These are phyloP conservation scores for Eonycteris spelaea DNA, from an alignment of 2,113 vertebrate species.

Conservation along the genomic window DNA sequence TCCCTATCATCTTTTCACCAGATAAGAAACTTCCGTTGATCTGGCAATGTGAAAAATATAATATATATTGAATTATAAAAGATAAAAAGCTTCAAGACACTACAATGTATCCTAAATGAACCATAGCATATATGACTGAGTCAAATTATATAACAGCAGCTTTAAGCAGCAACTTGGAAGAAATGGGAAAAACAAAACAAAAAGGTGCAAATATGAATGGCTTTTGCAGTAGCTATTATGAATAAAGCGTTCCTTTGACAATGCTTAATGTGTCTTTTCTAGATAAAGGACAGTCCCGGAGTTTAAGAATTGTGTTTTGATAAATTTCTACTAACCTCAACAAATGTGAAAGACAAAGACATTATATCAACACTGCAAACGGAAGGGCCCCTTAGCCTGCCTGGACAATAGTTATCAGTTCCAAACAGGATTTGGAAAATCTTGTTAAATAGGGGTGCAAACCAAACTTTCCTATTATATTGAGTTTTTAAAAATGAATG, in stretches of 20 bases:
- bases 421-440: neutral
- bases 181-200: neutral
- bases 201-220: neutral
- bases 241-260: neutral
- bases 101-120: neutral
- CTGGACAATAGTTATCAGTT: neutral
- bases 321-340: neutral
- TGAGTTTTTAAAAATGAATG: conserved; percentile 3
- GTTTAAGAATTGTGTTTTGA: neutral
- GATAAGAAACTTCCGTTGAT: conserved; percentile 12
- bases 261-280: neutral
- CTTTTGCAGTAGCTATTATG: neutral
- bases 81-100: neutral
- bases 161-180: neutral
- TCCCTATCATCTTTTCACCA: neutral
- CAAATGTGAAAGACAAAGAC: neutral
- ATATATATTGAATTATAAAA: neutral
- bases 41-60: neutral
- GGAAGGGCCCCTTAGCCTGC: neutral
- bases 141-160: neutral
- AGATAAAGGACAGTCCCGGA: neutral
- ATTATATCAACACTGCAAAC: neutral
- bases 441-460: neutral
- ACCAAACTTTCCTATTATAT: neutral
- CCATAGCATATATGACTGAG: neutral